Evolutionary conservation across 2,888 invertebrate species (phyloP).

Genomic region (Dione juno): DNA sequence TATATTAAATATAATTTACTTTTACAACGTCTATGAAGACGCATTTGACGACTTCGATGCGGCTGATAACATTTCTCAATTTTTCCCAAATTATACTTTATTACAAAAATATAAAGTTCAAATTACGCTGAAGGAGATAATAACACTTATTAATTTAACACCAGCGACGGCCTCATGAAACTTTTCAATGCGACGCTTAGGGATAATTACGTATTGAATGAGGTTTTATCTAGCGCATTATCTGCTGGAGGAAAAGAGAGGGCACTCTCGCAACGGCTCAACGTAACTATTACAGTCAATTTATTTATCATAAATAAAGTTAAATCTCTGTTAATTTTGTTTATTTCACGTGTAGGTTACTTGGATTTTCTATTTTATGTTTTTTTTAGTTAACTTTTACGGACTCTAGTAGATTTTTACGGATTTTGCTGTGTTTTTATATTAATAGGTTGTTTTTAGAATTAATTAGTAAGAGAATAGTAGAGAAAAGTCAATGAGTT

Average conservation of each 20-base stretch:
- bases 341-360: background rate
- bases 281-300: constrained; percentile 23
- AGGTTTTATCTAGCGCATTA: constrained; percentile 38
- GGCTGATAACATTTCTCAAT: constrained; percentile 32
- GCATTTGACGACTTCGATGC: constrained; percentile 39
- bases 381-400: background rate
- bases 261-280: constrained; percentile 21
- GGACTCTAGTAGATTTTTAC: no score
- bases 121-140: constrained; percentile 13
- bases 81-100: constrained; percentile 26
- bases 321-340: constrained; percentile 14
- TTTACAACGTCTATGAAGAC: constrained; percentile 41
- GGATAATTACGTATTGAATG: constrained; percentile 41
- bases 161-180: constrained; percentile 39
- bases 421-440: no score
- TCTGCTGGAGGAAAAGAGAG: constrained; percentile 25
- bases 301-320: constrained; percentile 18
- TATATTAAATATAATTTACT: constrained; percentile 40
- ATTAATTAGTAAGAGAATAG: no score
- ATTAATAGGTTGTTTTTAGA: no score
- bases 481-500: no score
- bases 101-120: background rate
- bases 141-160: constrained; percentile 42
- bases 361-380: background rate
- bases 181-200: constrained; percentile 41